Base-by-base conservation (phyloP, 64 coral and sea anemone species). In the Catalaphyllia jardinei region DNA sequence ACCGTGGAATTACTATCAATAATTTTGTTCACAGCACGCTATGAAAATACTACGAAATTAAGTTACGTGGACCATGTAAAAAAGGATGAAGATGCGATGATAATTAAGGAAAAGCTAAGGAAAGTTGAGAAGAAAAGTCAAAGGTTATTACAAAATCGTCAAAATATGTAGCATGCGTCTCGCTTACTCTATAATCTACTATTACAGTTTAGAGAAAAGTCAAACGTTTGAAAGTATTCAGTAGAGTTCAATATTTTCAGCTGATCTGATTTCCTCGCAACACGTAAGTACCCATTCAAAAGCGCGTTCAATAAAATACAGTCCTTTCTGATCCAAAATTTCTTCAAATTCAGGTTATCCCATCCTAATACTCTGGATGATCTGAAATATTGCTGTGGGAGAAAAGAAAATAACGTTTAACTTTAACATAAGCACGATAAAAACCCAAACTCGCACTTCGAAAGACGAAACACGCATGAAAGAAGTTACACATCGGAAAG, bases 311-410 rank as follows among this genome's bases (percentile, higher is more conserved):
- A 35, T 18, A 85, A 33, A 15, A 72, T 55, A 60, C 55, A 46
- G 65, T 82, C 33, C 71, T 4, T 35, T 89, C 71, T 59, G 50
- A 35, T 82, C 87, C 92, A 67, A 82, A 78, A 67, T 91, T 79
- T 52, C 24, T 59, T 82, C 28, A 38, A 25, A 51, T 52, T 52
- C 11, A 49, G 28, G 27, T 87, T 93, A 97, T 22, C 82, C 83
- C 95, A 97, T 93, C 76, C 95, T 90, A 39, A 97, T 97, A 29
- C 95, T 97, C 67, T 97, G 95, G 87, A 97, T 97, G 60, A 97
- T 97, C 64, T 97, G 95, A 78, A 97, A 97, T 69, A 97, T 97
- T 25, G 95, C 95, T 97, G 88, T 59, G 67, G 78, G 89, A 31
- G n/a, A 80, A 79, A 87, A 81, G 62, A 57, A 89, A 74, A 90